These are phyloP conservation scores for Geophilus truncorum DNA, from an alignment of 2,888 invertebrate genomes.

Conservation along the genomic window DNA sequence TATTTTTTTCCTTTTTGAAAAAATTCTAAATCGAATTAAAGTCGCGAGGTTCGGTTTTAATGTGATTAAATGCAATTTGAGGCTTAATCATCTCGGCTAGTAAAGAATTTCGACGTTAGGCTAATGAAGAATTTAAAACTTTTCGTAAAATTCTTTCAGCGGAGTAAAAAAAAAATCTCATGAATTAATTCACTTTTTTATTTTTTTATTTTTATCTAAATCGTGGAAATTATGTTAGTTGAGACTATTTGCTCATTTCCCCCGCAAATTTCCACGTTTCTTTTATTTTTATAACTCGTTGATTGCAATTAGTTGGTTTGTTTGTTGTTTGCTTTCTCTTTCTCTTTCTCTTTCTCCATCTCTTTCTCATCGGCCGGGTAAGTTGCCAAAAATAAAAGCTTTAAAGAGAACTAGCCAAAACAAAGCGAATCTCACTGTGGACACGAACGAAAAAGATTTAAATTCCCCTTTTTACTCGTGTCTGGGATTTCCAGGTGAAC, in stretches of 20 bases:
- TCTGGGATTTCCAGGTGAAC: neutral
- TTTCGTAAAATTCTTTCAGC: neutral
- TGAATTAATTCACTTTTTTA: neutral
- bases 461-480: neutral
- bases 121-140: neutral
- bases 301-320: slow-evolving; percentile 12
- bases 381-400: neutral
- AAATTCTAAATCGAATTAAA: neutral
- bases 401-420: neutral
- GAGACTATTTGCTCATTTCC: neutral
- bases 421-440: too few relatives aligned
- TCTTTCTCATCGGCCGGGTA: neutral
- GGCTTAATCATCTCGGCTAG: neutral
- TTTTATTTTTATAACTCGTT: neutral
- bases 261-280: neutral
- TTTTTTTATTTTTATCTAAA: neutral
- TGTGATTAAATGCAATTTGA: neutral
- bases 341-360: too few relatives aligned
- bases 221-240: neutral
- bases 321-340: slow-evolving; percentile 2
- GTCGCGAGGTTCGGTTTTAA: neutral
- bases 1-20: neutral
- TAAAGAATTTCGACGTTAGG: too few relatives aligned
- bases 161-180: neutral
- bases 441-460: neutral